These are phyloP conservation scores for Melopsittacus undulatus DNA, from an alignment of 2,797 vertebrate genomes.

Conservation along the genomic window DNA sequence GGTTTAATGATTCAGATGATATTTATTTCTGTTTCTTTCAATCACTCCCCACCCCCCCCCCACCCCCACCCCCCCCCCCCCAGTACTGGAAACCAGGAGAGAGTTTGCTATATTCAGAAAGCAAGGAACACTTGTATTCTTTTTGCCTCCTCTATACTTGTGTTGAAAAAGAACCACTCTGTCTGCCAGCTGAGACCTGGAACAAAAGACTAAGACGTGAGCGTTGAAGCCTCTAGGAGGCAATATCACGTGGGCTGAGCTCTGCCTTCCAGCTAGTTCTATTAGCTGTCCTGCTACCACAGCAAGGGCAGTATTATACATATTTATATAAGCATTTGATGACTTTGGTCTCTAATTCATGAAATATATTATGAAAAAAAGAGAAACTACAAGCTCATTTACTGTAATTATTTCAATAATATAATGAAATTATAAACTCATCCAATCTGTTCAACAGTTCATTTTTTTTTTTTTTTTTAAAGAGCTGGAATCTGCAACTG, in stretches of 20 bases:
- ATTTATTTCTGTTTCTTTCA: not conserved
- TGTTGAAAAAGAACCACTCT: not conserved
- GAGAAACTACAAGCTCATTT: not conserved
- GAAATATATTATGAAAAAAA: not conserved
- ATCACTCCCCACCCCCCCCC: accelerated
- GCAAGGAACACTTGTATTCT: not conserved
- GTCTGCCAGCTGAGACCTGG: not conserved
- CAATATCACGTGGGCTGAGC: not conserved
- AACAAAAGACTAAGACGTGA: not conserved
- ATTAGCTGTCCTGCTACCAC: not conserved
- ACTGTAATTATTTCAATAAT: not conserved
- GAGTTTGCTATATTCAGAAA: not conserved
- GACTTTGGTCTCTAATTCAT: not conserved
- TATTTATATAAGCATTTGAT: not conserved
- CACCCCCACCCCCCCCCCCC: too few relatives aligned
- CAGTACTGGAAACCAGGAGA: not conserved
- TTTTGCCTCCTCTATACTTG: not conserved
- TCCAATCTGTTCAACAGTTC: not conserved
- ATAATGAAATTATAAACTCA: not conserved
- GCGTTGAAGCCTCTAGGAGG: not conserved
- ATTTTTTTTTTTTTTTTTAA: not conserved
- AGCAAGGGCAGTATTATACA: not conserved
- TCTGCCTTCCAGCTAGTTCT: not conserved
- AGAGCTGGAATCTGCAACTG: not conserved
- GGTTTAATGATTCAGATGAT: not conserved